Percentiles rank a stretch among this genome's conserved stretches.
phyloP scores from a whole-genome alignment of 2,797 vertebrate species.

The Tachyglossus aculeatus region DNA sequence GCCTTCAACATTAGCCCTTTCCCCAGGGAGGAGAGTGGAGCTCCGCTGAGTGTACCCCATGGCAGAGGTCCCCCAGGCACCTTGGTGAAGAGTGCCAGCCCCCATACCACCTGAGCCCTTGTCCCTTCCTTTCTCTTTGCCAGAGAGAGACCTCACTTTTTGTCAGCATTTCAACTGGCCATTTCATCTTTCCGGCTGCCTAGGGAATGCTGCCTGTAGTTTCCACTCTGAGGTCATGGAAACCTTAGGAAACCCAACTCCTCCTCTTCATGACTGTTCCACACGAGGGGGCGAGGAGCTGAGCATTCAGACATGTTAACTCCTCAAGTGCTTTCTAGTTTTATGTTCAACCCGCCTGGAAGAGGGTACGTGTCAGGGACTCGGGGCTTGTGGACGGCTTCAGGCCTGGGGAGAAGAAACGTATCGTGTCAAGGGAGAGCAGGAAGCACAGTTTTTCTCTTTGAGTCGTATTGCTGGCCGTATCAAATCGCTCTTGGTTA shows the following conservation, averaged over 20 bases:
- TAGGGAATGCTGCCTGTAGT: slow-evolving; percentile 18
- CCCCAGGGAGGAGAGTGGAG: no score
- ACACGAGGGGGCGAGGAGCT: slow-evolving; percentile 37
- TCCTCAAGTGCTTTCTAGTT: slow-evolving; percentile 1
- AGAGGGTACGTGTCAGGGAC: no score
- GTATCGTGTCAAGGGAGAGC: not conserved
- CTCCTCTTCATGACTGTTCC: slow-evolving; percentile 2
- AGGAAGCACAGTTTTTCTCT: not conserved
- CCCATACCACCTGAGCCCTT: not conserved
- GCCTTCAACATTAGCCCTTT: no score
- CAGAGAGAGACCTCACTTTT: slow-evolving; percentile 15
- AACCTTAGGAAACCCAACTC: slow-evolving; percentile 41
- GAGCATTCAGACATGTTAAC: slow-evolving; percentile 30
- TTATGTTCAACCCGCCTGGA: no score
- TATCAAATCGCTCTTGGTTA: no score
- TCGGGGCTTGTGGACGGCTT: not conserved
- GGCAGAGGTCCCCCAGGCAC: not conserved
- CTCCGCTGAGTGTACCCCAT: no score
- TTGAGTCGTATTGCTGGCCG: not conserved
- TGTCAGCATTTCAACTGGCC: slow-evolving; percentile 24
- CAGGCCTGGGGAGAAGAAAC: not conserved
- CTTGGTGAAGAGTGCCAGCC: not conserved
- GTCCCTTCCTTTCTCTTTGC: slow-evolving; percentile 6
- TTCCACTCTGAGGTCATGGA: slow-evolving; percentile 44
- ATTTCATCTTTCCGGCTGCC: slow-evolving; percentile 30